These are phyloP conservation scores for Bombus confusus DNA, from an alignment of 1,140 invertebrate species.

Conservation along the genomic window DNA sequence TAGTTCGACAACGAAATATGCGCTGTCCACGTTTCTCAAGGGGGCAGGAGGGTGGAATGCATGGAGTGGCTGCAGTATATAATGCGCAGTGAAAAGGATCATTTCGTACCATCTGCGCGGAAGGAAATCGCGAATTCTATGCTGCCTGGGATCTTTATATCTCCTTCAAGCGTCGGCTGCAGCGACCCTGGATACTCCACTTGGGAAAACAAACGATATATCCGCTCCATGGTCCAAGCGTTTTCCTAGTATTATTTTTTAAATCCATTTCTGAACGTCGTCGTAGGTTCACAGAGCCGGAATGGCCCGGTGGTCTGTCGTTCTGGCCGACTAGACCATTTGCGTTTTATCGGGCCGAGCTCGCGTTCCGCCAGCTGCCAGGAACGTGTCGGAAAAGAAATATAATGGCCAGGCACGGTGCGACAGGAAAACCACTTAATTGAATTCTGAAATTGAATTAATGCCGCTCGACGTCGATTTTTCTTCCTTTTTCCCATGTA, in stretches of 20 bases:
- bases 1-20: conserved; percentile 54
- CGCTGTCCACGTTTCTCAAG: conserved; percentile 22
- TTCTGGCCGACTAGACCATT: conserved; percentile 11
- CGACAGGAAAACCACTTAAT: background rate
- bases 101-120: conserved; percentile 62
- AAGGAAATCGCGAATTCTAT: conserved; percentile 65
- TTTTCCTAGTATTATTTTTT: conserved; percentile 58
- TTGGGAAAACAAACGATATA: conserved; percentile 64
- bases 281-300: background rate
- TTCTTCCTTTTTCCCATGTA: background rate
- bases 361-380: conserved; percentile 28
- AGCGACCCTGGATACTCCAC: conserved; percentile 48
- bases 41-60: background rate
- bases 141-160: conserved; percentile 63
- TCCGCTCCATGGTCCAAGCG: conserved; percentile 3
- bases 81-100: conserved; percentile 57
- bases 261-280: conserved; percentile 6
- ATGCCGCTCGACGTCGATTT: background rate
- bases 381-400: conserved; percentile 14
- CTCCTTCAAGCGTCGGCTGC: conserved; percentile 63
- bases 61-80: conserved; percentile 55
- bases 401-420: background rate
- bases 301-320: background rate
- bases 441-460: conserved; percentile 6
- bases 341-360: conserved; percentile 41